Conservation (phyloP, 2,888 invertebrate species). For the Andricus quercusramuli region DNA sequence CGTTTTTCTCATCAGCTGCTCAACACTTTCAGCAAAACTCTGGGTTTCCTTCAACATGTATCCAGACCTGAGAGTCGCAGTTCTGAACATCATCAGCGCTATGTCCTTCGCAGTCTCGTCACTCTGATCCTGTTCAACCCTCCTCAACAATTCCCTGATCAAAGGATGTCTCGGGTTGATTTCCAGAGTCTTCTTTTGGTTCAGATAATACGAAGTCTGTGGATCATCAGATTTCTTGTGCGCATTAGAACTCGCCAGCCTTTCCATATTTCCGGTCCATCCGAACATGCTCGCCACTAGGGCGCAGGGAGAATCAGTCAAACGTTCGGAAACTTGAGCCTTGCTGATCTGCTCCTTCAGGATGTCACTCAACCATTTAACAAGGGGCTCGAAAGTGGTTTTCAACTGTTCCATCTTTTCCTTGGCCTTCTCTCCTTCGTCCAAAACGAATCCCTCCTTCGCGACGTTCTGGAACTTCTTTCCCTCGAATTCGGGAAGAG, state of each 20-base stretch:
- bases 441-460: conserved; percentile 96
- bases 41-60: conserved; percentile 92
- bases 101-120: conserved; percentile 90
- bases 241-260: conserved; percentile 90
- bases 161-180: conserved; percentile 98
- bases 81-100: conserved; percentile 93
- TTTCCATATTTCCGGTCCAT: conserved; percentile 99
- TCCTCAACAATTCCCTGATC: conserved; percentile 92
- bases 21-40: conserved; percentile 94
- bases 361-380: conserved; percentile 93
- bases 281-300: conserved; percentile 97
- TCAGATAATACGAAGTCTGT: conserved; percentile 92
- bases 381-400: conserved; percentile 91
- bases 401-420: conserved; percentile 89
- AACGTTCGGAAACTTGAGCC: conserved; percentile 91
- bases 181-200: conserved; percentile 98
- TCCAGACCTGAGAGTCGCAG: conserved; percentile 96
- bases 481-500: conserved; percentile 98
- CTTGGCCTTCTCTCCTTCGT: conserved; percentile 84
- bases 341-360: conserved; percentile 89
- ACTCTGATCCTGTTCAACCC: conserved; percentile 88
- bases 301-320: conserved; percentile 96
- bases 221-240: conserved; percentile 97
- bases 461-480: conserved; percentile 99
- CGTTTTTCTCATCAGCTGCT: conserved; percentile 90